Evolutionary conservation across 2,113 vertebrate species (phyloP), one percentile per base, ranked within the genome.

Genomic region (Gulo gulo): DNA sequence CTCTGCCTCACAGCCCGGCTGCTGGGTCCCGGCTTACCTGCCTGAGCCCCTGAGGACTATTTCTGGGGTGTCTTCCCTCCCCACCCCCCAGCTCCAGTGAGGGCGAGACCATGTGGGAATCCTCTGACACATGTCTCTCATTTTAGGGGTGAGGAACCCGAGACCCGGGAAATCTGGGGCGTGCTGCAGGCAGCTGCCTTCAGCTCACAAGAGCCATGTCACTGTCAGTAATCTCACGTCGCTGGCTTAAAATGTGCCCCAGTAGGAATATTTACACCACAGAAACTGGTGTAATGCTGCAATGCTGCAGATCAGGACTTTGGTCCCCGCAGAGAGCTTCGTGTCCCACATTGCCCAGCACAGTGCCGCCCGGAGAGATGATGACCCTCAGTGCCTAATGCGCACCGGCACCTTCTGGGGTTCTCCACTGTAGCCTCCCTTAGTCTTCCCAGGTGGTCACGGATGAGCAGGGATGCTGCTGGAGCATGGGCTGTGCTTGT

Each of bases 381-480:
- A 4, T 0, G 24, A 26, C 12, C 13, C 3, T 15, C 13, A 24
- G 42, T 6, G 18, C 78, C 78, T 31, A 45, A 39, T 45, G 73
- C 14, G 13, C 6, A 11, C 42, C 6, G 2, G 47, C 3, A 4
- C 47, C 34, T 52, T 71, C 20, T 4, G 10, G 50, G 2, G 50
- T 26, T 31, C 26, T 29, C n/a, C 65, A 6, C 34, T 2, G 2
- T 2, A 6, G 13, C 5, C 23, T 71, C 50, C n/a, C 3, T 0
- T 4, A 1, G 39, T 26, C n/a, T 69, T 8, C n/a, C 55, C 34
- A 29, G 36, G 55, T 39, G 47, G 50, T 59, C 50, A 20, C 10
- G 1, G 36, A 42, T 8, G 36, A 13, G 18, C 11, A 7, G 10
- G 3, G 69, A 23, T 18, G 2, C 36, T 59, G 2, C 24, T 42